These are phyloP conservation scores for Anhinga anhinga DNA, from an alignment of 2,113 vertebrate species.

Conservation along the genomic window DNA sequence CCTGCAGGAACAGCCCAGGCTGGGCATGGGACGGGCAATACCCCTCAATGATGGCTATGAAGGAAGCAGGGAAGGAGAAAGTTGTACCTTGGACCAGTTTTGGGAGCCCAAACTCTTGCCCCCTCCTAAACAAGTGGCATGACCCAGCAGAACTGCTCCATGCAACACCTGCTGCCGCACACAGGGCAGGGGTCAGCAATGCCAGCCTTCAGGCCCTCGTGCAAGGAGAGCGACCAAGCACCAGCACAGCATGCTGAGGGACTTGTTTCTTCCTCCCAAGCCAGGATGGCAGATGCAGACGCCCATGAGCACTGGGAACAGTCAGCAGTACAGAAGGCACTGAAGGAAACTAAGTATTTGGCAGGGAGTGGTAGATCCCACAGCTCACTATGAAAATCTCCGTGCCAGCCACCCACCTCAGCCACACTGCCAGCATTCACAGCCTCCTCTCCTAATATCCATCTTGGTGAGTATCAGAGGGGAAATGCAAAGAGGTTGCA, in stretches of 20 bases:
- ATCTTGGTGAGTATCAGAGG: not conserved
- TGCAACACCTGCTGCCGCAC: not conserved
- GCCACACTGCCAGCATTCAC: not conserved
- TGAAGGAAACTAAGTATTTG: not conserved
- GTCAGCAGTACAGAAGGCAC: not conserved
- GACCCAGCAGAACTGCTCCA: not conserved
- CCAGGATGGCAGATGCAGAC: not conserved
- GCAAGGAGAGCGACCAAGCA: not conserved
- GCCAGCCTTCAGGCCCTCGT: not conserved
- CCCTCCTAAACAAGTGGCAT: not conserved
- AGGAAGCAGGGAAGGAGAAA: not conserved
- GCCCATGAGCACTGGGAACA: not conserved
- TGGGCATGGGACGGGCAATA: not conserved
- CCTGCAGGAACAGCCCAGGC: not conserved
- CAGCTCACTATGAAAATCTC: not conserved
- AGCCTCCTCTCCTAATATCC: not conserved
- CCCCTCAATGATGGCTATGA: accelerated
- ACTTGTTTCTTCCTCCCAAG: not conserved
- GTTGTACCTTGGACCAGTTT: not conserved
- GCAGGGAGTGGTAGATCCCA: not conserved
- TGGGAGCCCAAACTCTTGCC: not conserved
- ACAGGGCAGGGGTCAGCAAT: accelerated
- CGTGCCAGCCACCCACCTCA: conserved; percentile 37
- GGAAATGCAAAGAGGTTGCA: not conserved
- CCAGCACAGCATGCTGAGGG: not conserved